These are phyloP conservation scores for Drosophila subquinaria DNA, from an alignment of 2,888 invertebrate genomes.

Conservation along the genomic window DNA sequence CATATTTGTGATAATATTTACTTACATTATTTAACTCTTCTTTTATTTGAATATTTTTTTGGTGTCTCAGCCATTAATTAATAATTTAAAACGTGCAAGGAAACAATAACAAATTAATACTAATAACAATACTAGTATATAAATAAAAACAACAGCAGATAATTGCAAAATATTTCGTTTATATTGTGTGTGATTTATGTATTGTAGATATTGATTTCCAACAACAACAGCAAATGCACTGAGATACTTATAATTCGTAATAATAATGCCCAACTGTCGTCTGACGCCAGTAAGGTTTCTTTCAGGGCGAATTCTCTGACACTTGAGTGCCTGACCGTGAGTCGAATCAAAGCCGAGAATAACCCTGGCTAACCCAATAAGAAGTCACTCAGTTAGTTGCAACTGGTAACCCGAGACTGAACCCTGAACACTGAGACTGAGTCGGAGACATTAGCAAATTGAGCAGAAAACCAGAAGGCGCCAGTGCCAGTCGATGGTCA, in stretches of 20 bases:
- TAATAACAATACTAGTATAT: background rate
- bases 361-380: constrained; percentile 42
- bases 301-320: constrained; percentile 24
- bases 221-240: constrained; percentile 21
- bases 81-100: constrained; percentile 41
- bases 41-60: constrained; percentile 7
- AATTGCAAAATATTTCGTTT: constrained; percentile 4
- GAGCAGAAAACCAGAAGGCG: constrained; percentile 85
- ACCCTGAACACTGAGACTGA: constrained; percentile 35
- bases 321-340: constrained; percentile 43
- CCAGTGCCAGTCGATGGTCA: constrained; percentile 64
- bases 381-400: constrained; percentile 71
- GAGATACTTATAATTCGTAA: constrained; percentile 14
- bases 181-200: constrained; percentile 3
- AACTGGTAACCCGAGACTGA: constrained; percentile 62
- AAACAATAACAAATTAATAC: constrained; percentile 10
- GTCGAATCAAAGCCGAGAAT: constrained; percentile 35
- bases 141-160: constrained; percentile 7
- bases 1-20: constrained; percentile 12
- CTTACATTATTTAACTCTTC: constrained; percentile 6
- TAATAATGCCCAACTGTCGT: constrained; percentile 30
- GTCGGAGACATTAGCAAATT: constrained; percentile 77
- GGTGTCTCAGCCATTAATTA: constrained; percentile 50
- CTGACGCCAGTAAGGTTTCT: constrained; percentile 44
- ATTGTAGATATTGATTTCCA: constrained; percentile 56